Percentiles rank a stretch among this genome's conserved stretches.
phyloP scores from a whole-genome alignment of 1,140 invertebrate genomes.

The Nymphalis io region DNA sequence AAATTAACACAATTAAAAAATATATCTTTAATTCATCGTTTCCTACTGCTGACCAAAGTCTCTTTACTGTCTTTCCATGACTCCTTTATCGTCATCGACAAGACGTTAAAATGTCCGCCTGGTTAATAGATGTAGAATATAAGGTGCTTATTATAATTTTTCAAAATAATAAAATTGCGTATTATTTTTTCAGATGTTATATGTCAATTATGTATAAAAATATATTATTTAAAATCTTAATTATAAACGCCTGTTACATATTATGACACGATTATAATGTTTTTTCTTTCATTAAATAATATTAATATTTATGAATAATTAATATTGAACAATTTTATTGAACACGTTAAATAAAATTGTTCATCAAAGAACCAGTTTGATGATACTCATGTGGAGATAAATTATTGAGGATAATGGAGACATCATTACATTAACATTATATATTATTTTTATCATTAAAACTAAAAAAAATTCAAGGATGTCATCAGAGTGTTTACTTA shows the following conservation, averaged over 20 bases:
- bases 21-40: too few species aligned
- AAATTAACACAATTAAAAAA: too few species aligned
- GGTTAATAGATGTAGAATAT: too few species aligned
- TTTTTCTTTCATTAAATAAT: slow-evolving; percentile 10
- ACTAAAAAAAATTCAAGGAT: too few species aligned
- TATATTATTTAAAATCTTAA: background rate
- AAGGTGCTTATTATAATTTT: too few species aligned
- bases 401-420: slow-evolving; percentile 6
- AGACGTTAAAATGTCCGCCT: too few species aligned
- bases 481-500: too few species aligned
- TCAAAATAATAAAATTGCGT: too few species aligned
- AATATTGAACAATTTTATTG: slow-evolving; percentile 14
- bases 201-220: background rate
- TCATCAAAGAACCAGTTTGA: slow-evolving; percentile 10
- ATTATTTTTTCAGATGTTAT: background rate
- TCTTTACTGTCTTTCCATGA: too few species aligned
- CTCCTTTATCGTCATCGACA: too few species aligned
- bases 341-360: too few species aligned
- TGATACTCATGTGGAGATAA: background rate
- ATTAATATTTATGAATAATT: slow-evolving; percentile 21
- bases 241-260: background rate
- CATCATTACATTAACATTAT: background rate
- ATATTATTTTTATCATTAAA: background rate
- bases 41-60: too few species aligned
- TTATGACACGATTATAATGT: background rate